Evolutionary conservation across 2,113 vertebrate species (phyloP).

Genomic region (Periophthalmus modestus): DNA sequence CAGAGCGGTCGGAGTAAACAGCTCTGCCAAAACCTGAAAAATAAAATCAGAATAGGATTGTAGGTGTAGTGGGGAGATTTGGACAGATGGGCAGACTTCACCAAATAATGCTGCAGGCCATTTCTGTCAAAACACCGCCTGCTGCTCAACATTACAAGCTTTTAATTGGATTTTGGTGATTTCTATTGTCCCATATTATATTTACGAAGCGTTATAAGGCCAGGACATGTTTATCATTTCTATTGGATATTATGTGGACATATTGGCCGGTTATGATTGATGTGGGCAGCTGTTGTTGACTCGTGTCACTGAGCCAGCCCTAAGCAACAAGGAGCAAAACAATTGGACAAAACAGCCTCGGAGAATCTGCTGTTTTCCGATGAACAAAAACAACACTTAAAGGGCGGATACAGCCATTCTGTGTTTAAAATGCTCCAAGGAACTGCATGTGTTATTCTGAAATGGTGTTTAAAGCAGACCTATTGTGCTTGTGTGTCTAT

Average conservation of each 20-base stretch:
- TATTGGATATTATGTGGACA: background rate
- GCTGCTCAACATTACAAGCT: background rate
- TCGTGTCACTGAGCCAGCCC: background rate
- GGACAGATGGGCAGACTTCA: conserved; percentile 8
- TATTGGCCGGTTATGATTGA: background rate
- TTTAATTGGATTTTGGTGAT: conserved; percentile 2
- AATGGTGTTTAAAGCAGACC: too few species aligned
- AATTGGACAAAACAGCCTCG: background rate
- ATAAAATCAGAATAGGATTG: background rate
- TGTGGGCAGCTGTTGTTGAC: background rate
- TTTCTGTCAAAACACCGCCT: conserved; percentile 10
- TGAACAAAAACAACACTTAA: background rate
- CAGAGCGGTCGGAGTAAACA: background rate
- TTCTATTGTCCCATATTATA: background rate
- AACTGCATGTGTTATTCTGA: too few species aligned
- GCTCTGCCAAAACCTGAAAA: background rate
- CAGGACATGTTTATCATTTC: background rate
- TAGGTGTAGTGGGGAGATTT: background rate
- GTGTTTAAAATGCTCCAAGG: too few species aligned
- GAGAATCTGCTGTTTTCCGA: background rate
- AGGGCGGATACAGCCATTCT: background rate
- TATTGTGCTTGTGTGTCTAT: too few species aligned
- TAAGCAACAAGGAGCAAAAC: background rate
- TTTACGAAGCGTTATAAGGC: background rate
- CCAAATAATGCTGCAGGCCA: background rate